These are phyloP conservation scores for Phoenicopterus ruber DNA, from an alignment of 2,113 vertebrate species.

Conservation along the genomic window DNA sequence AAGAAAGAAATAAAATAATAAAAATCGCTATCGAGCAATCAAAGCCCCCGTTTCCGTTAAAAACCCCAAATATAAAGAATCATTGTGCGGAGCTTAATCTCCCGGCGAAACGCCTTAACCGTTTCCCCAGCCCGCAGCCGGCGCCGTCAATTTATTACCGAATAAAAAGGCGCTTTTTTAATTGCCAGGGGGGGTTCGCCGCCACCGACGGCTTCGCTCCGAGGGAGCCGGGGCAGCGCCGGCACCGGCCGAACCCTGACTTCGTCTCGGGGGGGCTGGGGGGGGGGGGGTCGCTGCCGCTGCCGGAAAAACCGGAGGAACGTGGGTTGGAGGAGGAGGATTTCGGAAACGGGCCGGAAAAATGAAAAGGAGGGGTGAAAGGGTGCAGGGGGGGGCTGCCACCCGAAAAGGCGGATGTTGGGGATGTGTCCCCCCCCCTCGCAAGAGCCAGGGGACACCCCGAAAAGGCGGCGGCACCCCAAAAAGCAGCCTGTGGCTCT, in stretches of 20 bases:
- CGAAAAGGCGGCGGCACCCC: neutral
- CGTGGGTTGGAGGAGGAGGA: neutral
- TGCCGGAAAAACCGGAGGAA: neutral
- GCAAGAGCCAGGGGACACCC: neutral
- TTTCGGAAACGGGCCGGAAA: neutral
- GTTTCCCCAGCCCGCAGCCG: slow-evolving; percentile 27
- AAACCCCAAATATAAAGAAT: neutral
- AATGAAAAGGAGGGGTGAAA: neutral
- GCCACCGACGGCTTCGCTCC: neutral
- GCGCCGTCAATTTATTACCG: neutral
- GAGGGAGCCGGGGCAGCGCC: neutral
- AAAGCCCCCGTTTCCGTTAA: neutral
- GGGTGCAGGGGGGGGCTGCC: too few relatives aligned
- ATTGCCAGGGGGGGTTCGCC: neutral
- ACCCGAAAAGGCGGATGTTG: neutral
- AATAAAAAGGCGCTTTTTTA: slow-evolving; percentile 55
- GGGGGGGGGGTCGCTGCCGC: neutral
- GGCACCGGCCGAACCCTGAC: neutral
- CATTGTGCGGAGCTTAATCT: neutral
- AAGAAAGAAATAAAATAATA: neutral
- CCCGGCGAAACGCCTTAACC: neutral
- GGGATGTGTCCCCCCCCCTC: neutral
- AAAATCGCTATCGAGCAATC: neutral
- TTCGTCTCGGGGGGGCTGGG: neutral
- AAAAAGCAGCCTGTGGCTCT: neutral